Evolutionary conservation across 2,797 vertebrate genomes (phyloP).

Genomic region (Saxicola maurus): DNA sequence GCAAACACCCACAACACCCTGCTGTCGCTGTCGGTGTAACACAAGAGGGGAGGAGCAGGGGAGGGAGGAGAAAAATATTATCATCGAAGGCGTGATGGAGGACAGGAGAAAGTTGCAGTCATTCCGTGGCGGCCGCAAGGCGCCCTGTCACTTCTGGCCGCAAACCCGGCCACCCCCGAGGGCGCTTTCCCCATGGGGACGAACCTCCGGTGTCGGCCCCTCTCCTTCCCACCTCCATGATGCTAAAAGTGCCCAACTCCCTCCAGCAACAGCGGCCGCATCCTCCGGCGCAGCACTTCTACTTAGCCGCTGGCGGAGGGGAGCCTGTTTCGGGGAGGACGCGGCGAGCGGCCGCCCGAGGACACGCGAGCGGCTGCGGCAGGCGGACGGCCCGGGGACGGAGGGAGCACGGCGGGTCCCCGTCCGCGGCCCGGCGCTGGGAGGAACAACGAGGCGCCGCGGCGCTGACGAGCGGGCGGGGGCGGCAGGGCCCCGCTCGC

Average conservation of each 20-base stretch:
- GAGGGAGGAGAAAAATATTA: slow-evolving; percentile 59
- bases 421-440: background rate
- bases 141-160: slow-evolving; percentile 60
- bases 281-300: slow-evolving; percentile 35
- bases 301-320: background rate
- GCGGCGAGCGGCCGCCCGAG: background rate
- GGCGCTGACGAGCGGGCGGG: background rate
- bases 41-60: slow-evolving; percentile 67
- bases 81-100: slow-evolving; percentile 66
- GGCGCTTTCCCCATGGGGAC: slow-evolving; percentile 26
- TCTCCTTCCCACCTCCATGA: slow-evolving; percentile 54
- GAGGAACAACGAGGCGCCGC: background rate
- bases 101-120: slow-evolving; percentile 76
- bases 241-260: slow-evolving; percentile 66
- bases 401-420: background rate
- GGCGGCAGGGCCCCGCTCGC: background rate
- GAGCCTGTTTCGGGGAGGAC: background rate
- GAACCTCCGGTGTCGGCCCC: slow-evolving; percentile 27
- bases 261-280: slow-evolving; percentile 49
- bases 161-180: background rate
- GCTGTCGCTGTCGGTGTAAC: slow-evolving; percentile 66
- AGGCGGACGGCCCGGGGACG: background rate
- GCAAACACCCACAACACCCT: slow-evolving; percentile 72
- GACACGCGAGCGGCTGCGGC: background rate
- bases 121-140: slow-evolving; percentile 58